Evolutionary conservation across 2,797 vertebrate genomes (phyloP).

Genomic region (Protosalanx chinensis): DNA sequence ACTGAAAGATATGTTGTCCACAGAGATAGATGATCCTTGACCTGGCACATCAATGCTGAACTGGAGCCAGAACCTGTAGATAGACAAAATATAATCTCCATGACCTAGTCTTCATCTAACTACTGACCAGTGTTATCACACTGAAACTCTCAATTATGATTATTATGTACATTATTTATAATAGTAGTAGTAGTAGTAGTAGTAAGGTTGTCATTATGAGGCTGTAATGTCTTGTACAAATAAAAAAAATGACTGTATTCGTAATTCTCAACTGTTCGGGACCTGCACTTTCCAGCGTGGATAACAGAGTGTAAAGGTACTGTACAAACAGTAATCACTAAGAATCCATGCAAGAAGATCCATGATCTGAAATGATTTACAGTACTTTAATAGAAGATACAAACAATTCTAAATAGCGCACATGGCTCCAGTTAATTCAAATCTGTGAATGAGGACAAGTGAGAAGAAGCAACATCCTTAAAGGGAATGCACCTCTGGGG

Average conservation of each 20-base stretch:
- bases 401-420: background rate
- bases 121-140: background rate
- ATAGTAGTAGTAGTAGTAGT: too few relatives aligned
- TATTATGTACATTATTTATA: too few relatives aligned
- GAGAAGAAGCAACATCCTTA: background rate
- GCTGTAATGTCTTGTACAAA: too few relatives aligned
- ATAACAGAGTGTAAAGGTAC: too few relatives aligned
- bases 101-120: background rate
- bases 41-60: conserved; percentile 82
- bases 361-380: too few relatives aligned
- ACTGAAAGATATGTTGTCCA: conserved; percentile 94
- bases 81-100: background rate
- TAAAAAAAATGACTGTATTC: too few relatives aligned
- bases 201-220: too few relatives aligned
- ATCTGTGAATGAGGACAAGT: background rate
- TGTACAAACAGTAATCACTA: too few relatives aligned
- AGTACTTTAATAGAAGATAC: too few relatives aligned
- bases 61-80: conserved; percentile 91
- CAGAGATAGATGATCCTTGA: conserved; percentile 79
- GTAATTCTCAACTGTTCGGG: too few relatives aligned
- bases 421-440: background rate
- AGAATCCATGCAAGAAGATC: too few relatives aligned
- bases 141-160: background rate
- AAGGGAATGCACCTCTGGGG: background rate
- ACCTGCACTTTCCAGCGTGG: too few relatives aligned